These are phyloP conservation scores for Syrmaticus mikado DNA, from an alignment of 2,113 vertebrate genomes.

Conservation along the genomic window DNA sequence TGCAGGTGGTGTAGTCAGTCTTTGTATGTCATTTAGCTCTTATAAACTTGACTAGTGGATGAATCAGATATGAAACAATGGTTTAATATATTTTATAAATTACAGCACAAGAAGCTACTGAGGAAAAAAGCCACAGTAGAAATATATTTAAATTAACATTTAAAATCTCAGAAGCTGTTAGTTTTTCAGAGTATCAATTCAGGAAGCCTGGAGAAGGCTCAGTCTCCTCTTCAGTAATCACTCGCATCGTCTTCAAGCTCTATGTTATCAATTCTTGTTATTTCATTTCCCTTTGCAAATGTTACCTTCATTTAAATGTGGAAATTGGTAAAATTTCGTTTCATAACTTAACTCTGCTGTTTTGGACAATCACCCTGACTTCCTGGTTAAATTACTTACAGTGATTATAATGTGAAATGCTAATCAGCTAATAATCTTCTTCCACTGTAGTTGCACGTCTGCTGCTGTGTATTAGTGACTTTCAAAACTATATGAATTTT, in stretches of 20 bases:
- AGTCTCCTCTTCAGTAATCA: background rate
- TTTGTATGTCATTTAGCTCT: background rate
- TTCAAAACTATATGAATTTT: background rate
- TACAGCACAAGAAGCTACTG: background rate
- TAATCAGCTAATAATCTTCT: background rate
- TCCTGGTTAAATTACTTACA: background rate
- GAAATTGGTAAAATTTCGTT: background rate
- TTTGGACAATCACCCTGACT: background rate
- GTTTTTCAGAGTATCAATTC: background rate
- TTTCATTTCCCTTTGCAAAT: constrained; percentile 15
- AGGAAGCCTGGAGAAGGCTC: background rate
- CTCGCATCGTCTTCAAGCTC: background rate
- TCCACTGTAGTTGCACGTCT: background rate
- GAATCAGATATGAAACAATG: background rate
- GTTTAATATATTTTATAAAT: background rate
- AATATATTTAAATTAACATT: background rate
- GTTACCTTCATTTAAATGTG: background rate
- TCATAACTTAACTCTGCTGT: background rate
- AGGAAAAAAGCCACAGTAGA: background rate
- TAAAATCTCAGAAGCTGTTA: background rate
- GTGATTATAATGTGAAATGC: background rate
- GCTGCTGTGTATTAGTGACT: background rate
- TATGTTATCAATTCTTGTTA: background rate
- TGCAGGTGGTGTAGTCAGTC: background rate
- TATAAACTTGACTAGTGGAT: background rate